Conservation (phyloP, 1,140 invertebrate genomes). For the Hylaeus volcanicus region DNA sequence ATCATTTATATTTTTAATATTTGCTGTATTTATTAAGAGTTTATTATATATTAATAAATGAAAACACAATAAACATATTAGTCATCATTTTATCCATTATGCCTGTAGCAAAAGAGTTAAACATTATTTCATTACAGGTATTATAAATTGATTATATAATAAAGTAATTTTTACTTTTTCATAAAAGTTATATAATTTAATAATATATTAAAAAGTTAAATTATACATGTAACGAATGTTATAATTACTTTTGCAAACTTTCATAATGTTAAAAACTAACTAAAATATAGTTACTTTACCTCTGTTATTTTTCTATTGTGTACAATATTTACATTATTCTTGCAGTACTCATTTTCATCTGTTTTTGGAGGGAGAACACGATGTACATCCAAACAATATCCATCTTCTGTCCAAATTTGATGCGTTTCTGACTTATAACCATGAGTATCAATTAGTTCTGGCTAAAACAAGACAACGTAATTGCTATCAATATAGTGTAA, state of each 20-base stretch:
- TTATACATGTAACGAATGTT: not conserved
- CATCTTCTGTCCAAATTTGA: constrained; percentile 85
- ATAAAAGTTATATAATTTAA: too few relatives aligned
- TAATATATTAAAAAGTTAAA: not conserved
- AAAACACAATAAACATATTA: too few relatives aligned
- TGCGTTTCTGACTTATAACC: constrained; percentile 86
- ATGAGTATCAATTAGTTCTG: constrained; percentile 80
- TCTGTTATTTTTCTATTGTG: not conserved
- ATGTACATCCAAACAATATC: constrained; percentile 86
- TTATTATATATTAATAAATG: too few relatives aligned
- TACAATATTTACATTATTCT: too few relatives aligned
- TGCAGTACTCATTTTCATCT: not conserved
- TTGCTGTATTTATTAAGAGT: too few relatives aligned
- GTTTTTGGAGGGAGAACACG: constrained; percentile 80
- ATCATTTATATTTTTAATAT: too few relatives aligned
- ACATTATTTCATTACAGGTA: not conserved
- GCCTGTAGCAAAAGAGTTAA: too few relatives aligned
- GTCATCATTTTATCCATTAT: too few relatives aligned
- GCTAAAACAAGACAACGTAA: constrained; percentile 71
- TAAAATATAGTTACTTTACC: not conserved
- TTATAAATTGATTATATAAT: too few relatives aligned
- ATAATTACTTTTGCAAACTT: not conserved
- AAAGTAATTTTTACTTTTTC: not conserved
- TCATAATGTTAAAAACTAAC: not conserved
- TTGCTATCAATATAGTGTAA: not conserved